Evolutionary conservation across 2,797 vertebrate species (phyloP).

Genomic region (Siniperca undulata): DNA sequence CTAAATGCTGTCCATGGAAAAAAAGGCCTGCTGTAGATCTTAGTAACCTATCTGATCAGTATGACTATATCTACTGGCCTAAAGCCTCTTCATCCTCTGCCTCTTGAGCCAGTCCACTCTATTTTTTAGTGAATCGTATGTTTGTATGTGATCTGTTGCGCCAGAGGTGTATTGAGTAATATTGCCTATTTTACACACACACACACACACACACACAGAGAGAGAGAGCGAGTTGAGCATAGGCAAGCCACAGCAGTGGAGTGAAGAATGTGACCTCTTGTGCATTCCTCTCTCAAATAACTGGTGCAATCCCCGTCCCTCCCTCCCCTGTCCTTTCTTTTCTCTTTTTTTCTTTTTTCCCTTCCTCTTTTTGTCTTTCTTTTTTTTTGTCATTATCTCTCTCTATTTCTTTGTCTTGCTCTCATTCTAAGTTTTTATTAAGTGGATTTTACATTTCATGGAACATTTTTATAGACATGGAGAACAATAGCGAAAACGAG

Average conservation of each 20-base stretch:
- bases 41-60: conserved; percentile 16
- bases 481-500: conserved; percentile 11
- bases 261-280: conserved; percentile 85
- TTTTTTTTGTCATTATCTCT: not conserved
- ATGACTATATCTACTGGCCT: conserved; percentile 10
- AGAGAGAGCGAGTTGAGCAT: conserved; percentile 67
- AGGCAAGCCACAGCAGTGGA: conserved; percentile 76
- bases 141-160: conserved; percentile 51
- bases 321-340: not conserved
- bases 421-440: conserved; percentile 1
- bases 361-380: conserved; percentile 26
- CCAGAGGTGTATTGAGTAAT: conserved; percentile 73
- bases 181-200: conserved; percentile 58
- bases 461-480: conserved; percentile 10
- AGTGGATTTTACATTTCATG: conserved; percentile 6
- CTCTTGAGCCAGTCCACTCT: conserved; percentile 14
- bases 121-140: conserved; percentile 29
- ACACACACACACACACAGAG: not conserved
- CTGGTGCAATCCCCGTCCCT: conserved; percentile 76
- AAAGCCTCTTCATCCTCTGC: conserved; percentile 3
- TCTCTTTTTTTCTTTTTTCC: conserved; percentile 14
- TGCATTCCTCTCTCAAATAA: conserved; percentile 88
- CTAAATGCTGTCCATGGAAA: not conserved
- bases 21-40: conserved; percentile 26
- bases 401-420: conserved; percentile 11